Evolutionary conservation across 2,113 vertebrate species (phyloP), one percentile per base, ranked within the genome.

Genomic region (Beaufortia kweichowensis): DNA sequence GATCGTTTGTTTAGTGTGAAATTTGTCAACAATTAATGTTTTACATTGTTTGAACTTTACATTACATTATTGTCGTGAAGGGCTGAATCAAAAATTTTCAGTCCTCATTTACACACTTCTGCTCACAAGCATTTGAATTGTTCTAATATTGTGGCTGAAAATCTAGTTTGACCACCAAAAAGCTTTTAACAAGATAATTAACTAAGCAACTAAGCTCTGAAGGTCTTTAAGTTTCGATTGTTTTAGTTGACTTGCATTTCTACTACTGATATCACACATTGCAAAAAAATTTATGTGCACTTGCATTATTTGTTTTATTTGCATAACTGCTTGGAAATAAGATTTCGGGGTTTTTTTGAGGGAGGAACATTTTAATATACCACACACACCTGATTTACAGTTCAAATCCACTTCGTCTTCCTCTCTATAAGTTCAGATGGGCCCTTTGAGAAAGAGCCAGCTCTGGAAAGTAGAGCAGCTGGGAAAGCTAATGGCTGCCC

Each of bases 401-500:
- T 63, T 62, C 23, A 26, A 29, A 68, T 65, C 39, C 29, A 56
- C 85, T 69, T 73, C 67, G 77, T 64, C 61, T 70, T 48, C 78
- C 62, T 77, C 69, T 70, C 23, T 39, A n/a, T n/a, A 10, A 79
- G 80, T 62, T 74, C 74, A 79, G 64, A 50, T 21, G 46, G 62
- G 53, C 66, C 75, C 84, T 77, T 89, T 91, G 89, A 91, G 84
- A 86, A 56, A n/a, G 77, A 81, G 88, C 90, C 91, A 92, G 86
- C 72, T 14, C 53, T 81, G 81, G 91, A 90, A 92, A 91, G 85
- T 83, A 85, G 88, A 91, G 90, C 43, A 70, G 84, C 88, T 92
- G 90, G 90, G 91, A 92, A 92, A 84, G 84, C 79, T 61, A 73
- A 82, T 55, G 35, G 83, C 82, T 81, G 79, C 85, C 85, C 82